Evolutionary conservation across 2,888 invertebrate species (phyloP).

Genomic region (Auanema freiburgensis): DNA sequence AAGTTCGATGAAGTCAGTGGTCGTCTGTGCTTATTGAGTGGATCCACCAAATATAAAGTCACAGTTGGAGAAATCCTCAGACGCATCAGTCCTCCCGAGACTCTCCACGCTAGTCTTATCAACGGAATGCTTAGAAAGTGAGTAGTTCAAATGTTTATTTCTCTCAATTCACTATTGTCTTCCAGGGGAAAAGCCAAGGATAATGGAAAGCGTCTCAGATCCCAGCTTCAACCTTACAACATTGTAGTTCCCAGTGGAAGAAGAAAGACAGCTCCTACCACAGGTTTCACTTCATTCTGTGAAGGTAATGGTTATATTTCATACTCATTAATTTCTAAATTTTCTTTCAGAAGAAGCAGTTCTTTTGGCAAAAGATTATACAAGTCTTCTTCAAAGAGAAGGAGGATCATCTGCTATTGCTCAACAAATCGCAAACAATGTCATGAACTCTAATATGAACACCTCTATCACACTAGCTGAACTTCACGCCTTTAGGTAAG

Average conservation of each 20-base stretch:
- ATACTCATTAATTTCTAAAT: too few relatives aligned
- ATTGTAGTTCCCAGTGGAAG: neutral
- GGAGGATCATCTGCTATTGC: neutral
- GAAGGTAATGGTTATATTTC: neutral
- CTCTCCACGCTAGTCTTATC: constrained; percentile 18
- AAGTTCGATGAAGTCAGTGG: constrained; percentile 14
- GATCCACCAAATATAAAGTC: constrained; percentile 12
- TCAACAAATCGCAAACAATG: neutral
- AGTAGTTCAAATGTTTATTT: neutral
- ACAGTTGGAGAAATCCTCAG: constrained; percentile 19
- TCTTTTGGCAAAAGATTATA: neutral
- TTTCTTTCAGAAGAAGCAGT: constrained; percentile 3
- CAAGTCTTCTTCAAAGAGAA: neutral
- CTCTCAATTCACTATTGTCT: neutral
- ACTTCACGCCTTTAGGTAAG: neutral
- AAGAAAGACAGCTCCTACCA: constrained; percentile 3
- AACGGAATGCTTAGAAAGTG: constrained; percentile 21
- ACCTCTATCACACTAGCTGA: neutral
- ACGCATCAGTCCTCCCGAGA: constrained; percentile 16
- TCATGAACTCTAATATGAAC: neutral
- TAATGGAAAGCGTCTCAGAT: neutral
- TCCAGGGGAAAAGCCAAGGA: constrained; percentile 1
- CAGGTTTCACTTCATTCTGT: constrained; percentile 4
- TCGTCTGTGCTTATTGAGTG: constrained; percentile 13
- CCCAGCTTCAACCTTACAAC: neutral